Conservation (phyloP, 30 jellyfish, hydroid and myxozoan genomes). For the Aurelia sp. region DNA sequence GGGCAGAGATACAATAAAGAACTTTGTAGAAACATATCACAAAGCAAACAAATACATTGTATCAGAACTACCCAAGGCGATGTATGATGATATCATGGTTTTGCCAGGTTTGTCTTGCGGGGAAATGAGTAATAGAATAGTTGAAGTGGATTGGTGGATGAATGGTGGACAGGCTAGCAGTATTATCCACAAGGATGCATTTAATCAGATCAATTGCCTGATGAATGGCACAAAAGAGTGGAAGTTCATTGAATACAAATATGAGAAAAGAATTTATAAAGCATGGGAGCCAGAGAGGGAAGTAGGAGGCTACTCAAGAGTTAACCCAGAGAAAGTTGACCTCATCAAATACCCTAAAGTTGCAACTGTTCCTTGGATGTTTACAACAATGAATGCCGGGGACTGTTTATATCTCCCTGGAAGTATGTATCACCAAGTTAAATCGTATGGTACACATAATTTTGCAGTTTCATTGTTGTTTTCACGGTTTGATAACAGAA, state of each 20-base stretch:
- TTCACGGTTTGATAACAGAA: conserved; percentile 57
- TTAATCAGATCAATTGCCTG: conserved; percentile 80
- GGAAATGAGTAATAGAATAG: conserved; percentile 51
- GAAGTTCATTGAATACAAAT: conserved; percentile 74
- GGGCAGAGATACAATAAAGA: conserved; percentile 76
- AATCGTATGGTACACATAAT: conserved; percentile 71
- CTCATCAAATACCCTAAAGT: conserved; percentile 69
- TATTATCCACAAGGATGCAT: conserved; percentile 81
- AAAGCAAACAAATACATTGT: conserved; percentile 66
- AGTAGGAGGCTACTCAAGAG: conserved; percentile 79
- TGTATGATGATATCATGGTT: conserved; percentile 70
- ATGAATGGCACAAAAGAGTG: conserved; percentile 87
- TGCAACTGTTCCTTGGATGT: conserved; percentile 79
- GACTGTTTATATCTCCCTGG: conserved; percentile 85
- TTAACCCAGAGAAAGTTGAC: conserved; percentile 79
- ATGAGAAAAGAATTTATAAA: conserved; percentile 69
- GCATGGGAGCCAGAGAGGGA: conserved; percentile 84
- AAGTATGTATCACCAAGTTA: conserved; percentile 85
- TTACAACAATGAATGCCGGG: conserved; percentile 55
- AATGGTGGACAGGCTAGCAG: conserved; percentile 83
- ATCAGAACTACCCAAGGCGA: conserved; percentile 80
- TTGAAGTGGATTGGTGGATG: conserved; percentile 87
- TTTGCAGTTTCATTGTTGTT: conserved; percentile 78
- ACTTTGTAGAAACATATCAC: conserved; percentile 65
- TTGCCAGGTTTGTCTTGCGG: conserved; percentile 82